phyloP scores from a whole-genome alignment of 2,113 vertebrate genomes.

The Mixornis gularis region DNA sequence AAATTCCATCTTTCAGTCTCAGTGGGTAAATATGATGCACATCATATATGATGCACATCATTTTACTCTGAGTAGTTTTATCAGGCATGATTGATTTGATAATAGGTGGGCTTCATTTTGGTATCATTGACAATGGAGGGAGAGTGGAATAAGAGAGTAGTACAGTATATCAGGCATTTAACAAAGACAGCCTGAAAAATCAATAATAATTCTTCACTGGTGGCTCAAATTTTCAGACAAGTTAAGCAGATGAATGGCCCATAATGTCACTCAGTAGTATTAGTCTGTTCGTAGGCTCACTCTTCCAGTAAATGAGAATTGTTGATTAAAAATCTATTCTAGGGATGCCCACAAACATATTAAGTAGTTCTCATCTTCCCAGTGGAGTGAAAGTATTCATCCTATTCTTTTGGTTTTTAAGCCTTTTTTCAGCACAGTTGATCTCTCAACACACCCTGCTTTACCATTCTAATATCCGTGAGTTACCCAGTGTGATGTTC shows the following conservation, averaged over 20 bases:
- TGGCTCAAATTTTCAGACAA: constrained; percentile 69
- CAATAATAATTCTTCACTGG: constrained; percentile 69
- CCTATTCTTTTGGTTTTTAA: neutral
- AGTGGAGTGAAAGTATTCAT: constrained; percentile 7
- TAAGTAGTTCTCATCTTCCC: constrained; percentile 45
- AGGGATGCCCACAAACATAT: constrained; percentile 17
- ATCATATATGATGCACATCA: constrained; percentile 27
- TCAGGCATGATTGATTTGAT: constrained; percentile 64
- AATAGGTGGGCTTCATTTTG: constrained; percentile 70
- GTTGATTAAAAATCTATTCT: constrained; percentile 72
- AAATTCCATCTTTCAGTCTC: constrained; percentile 25
- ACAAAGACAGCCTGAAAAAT: constrained; percentile 72
- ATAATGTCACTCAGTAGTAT: constrained; percentile 57
- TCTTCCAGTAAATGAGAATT: constrained; percentile 63
- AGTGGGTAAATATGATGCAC: constrained; percentile 42
- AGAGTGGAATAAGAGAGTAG: constrained; percentile 51
- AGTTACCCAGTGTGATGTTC: neutral
- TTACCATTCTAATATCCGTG: neutral
- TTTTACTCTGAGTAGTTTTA: constrained; percentile 39
- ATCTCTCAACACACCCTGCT: neutral
- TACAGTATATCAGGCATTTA: constrained; percentile 71
- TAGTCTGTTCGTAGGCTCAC: constrained; percentile 54
- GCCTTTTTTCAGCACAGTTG: neutral
- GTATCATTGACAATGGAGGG: constrained; percentile 59
- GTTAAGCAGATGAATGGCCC: constrained; percentile 62